Evolutionary conservation across 2,797 vertebrate species (phyloP).

Genomic region (Hemitrygon akajei): DNA sequence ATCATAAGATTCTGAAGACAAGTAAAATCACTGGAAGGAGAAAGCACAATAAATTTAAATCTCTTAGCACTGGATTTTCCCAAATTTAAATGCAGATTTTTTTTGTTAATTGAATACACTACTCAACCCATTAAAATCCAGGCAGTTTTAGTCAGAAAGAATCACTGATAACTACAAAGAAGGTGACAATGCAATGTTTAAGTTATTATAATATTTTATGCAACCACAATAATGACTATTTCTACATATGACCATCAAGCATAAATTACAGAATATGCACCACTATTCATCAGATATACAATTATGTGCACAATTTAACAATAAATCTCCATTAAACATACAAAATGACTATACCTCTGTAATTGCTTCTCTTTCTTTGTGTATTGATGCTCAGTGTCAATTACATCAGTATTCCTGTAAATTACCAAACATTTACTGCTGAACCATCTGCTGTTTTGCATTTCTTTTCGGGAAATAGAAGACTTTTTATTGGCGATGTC

Average conservation of each 20-base stretch:
- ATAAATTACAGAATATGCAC: not conserved
- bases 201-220: not conserved
- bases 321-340: slow-evolving; percentile 12
- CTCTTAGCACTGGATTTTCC: not conserved
- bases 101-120: not conserved
- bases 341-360: not conserved
- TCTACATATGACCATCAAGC: not conserved
- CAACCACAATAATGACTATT: too few relatives aligned
- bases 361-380: slow-evolving; percentile 22
- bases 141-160: not conserved
- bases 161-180: not conserved
- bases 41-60: not conserved
- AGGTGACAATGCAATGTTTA: not conserved
- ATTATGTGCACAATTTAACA: not conserved
- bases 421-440: slow-evolving; percentile 12
- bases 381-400: not conserved
- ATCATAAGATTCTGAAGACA: not conserved
- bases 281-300: not conserved
- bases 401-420: slow-evolving; percentile 9
- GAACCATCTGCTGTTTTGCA: not conserved
- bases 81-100: not conserved
- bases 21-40: not conserved
- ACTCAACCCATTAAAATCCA: not conserved
- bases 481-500: not conserved
- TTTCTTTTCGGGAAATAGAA: not conserved